A percentile compares a stretch with the other conserved stretches of the same genome.
Conservation (phyloP, 2,888 invertebrate genomes). For the Hemistola chrysoprasaria region DNA sequence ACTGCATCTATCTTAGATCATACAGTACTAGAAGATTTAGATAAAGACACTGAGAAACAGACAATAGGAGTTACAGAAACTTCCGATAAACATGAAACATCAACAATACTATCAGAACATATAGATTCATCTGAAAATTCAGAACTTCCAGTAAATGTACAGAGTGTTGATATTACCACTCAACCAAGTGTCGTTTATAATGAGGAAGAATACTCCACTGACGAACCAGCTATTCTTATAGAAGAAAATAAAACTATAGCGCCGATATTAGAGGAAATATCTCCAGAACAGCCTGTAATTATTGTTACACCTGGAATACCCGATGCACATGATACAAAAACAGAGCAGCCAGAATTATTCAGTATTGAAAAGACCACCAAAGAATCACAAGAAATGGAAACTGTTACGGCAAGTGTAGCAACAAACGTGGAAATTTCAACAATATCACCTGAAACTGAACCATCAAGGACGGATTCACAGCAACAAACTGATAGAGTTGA, state of each 20-base stretch:
- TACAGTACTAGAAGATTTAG: constrained; percentile 1
- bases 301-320: no score
- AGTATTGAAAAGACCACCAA: no score
- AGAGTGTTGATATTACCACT: constrained; percentile 1
- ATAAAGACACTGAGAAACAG: constrained; percentile 2
- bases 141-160: no score
- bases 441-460: constrained; percentile 1
- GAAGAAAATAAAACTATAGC: constrained; percentile 16
- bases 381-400: constrained; percentile 2
- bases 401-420: constrained; percentile 3
- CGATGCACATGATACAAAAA: neutral
- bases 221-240: constrained; percentile 1
- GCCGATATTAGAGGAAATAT: constrained; percentile 3
- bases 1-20: constrained; percentile 3
- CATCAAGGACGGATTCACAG: neutral
- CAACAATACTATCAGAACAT: constrained; percentile 20
- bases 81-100: constrained; percentile 23
- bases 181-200: neutral
- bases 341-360: neutral
- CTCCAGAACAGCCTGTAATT: neutral
- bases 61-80: constrained; percentile 14
- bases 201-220: constrained; percentile 1
- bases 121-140: neutral
- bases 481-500: constrained; percentile 3
- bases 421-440: constrained; percentile 1